Conservation (phyloP, 2,888 invertebrate genomes). For the Drosophila melanosoma region DNA sequence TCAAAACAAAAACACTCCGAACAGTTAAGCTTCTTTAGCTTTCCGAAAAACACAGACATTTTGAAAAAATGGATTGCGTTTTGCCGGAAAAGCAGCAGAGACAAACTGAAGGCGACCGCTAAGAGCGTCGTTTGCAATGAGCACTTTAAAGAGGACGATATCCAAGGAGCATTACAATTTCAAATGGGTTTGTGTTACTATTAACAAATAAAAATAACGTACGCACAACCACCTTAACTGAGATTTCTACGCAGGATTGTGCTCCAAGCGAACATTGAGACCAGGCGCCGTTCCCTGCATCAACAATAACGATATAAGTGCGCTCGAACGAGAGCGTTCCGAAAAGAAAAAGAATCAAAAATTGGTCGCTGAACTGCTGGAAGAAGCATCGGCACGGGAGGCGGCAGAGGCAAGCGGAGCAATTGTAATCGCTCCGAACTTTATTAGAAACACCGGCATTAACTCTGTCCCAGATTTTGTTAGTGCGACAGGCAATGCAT, state of each 20-base stretch:
- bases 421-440: constrained; percentile 32
- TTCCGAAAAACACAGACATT: constrained; percentile 50
- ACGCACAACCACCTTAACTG: background rate
- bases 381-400: constrained; percentile 50
- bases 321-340: constrained; percentile 40
- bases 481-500: constrained; percentile 46
- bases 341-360: constrained; percentile 57
- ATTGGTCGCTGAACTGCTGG: constrained; percentile 53
- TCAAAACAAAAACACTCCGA: constrained; percentile 47
- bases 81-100: constrained; percentile 52
- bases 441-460: constrained; percentile 52
- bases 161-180: constrained; percentile 61
- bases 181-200: constrained; percentile 57
- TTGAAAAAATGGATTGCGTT: constrained; percentile 54
- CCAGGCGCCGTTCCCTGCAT: constrained; percentile 68
- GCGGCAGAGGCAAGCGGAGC: constrained; percentile 43
- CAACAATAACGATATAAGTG: constrained; percentile 48
- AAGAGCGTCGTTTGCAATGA: constrained; percentile 64
- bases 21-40: constrained; percentile 59
- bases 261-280: constrained; percentile 57
- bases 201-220: too few relatives aligned
- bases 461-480: constrained; percentile 47
- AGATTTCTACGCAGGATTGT: constrained; percentile 42
- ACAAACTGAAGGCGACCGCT: constrained; percentile 23
- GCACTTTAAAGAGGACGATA: constrained; percentile 64